Base-by-base conservation (phyloP, 2,797 vertebrate species). In the Sternotherus odoratus region DNA sequence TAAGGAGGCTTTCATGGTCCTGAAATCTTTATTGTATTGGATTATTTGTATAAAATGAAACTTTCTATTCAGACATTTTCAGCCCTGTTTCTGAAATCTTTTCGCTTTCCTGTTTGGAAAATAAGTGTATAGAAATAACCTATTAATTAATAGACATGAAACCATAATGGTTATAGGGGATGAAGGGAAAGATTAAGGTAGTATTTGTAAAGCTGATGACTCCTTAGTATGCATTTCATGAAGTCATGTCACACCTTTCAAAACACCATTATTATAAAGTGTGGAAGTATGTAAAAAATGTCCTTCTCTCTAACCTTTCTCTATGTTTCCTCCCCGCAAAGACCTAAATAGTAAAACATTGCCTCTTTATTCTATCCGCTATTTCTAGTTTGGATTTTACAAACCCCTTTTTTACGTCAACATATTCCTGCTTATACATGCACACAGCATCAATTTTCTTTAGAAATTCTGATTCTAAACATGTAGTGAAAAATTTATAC, bases 161-260 rank as follows among this genome's bases (percentile, higher is more conserved):
- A 49, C 3, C 77, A 75, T 46, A 72, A 57, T 12, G 30, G 2
- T 12, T 74, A 23, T 39, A 2, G 6, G 12, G 1, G 6, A 39
- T n/a, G 7, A 72, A 92, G 26, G 3, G 82, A 57, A 86, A 86
- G 46, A 19, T 83, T 91, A 88, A 86, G 16, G 2, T 36, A 48
- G 5, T 82, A 5, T 79, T 96, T 92, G 87, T 13, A 63, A 36
- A 86, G 30, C 57, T 88, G 78, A 91, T 81, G 46, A 69, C 15
- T 90, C 48, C 5, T 84, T 57, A 82, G 33, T 84, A 93, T 53
- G 92, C 16, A 63, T 63, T 77, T 92, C 86, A 56, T 79, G 86
- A 91, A 94, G 57, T 86, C 11, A 91, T 74, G 48, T 89, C 77
- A 83, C 56, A 72, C 46, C 46, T 95, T 92, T 92, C 49, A 91